phyloP scores from a whole-genome alignment of 2,888 invertebrate genomes.

The Mythimna pallens region DNA sequence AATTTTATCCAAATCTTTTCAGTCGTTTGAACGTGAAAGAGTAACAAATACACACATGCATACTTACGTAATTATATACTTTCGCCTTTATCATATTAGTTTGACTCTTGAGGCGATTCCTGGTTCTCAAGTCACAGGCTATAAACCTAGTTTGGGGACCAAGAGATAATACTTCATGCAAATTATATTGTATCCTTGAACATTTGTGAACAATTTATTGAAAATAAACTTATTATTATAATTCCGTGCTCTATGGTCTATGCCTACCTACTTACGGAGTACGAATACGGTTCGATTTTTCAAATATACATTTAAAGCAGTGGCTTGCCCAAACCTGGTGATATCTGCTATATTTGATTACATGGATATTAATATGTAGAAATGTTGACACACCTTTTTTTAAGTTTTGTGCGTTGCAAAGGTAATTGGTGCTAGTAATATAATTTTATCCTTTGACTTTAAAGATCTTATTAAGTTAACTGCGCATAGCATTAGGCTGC shows the following conservation, averaged over 20 bases:
- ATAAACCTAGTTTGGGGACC: too few relatives aligned
- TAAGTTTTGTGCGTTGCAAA: constrained; percentile 15
- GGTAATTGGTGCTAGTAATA: constrained; percentile 1
- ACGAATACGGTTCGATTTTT: constrained; percentile 18
- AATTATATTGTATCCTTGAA: too few relatives aligned
- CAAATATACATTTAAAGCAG: constrained; percentile 28
- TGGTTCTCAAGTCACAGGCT: too few relatives aligned
- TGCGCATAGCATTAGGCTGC: too few relatives aligned
- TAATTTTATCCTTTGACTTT: not conserved
- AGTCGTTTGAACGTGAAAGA: too few relatives aligned
- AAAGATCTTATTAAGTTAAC: not conserved
- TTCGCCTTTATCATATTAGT: too few relatives aligned
- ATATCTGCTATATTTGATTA: constrained; percentile 48
- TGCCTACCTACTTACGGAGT: not conserved
- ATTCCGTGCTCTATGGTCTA: not conserved
- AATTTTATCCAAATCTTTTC: too few relatives aligned
- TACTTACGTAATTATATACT: too few relatives aligned
- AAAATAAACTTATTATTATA: too few relatives aligned
- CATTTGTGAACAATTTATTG: too few relatives aligned
- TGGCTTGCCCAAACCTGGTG: constrained; percentile 36
- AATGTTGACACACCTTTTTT: constrained; percentile 35
- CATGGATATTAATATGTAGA: constrained; percentile 53
- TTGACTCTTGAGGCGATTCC: not conserved
- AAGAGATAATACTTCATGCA: too few relatives aligned
- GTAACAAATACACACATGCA: too few relatives aligned